Base-by-base conservation (phyloP, 2,888 invertebrate genomes). In the Anaspis maculata region DNA sequence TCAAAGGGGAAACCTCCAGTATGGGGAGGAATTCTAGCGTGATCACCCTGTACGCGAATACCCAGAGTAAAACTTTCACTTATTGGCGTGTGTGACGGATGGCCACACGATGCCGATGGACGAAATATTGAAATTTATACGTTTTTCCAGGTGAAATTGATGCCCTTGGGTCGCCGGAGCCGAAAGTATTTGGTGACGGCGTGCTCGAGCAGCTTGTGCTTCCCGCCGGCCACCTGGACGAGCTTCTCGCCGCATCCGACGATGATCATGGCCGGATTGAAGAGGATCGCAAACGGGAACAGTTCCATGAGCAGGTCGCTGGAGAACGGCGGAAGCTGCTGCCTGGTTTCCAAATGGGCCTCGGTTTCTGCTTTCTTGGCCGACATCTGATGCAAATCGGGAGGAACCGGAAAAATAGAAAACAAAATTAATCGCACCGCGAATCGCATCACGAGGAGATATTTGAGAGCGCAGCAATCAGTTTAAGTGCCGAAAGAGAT, bases 251-350 rank as follows among this genome's bases (percentile, higher is more conserved):
- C 94, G 12, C 80, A 82, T 43, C 79, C 79, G 2, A 81, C 65
- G 27, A 92, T 81, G 39, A 70, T 72, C 79, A 94, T 79, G 10
- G 77, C 71, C 24, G 75, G 73, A 56, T 86, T 80, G 40, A 92
- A 76, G 32, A 90, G 70, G 7, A 92, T 73, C 7, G 84, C 87
- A 58, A 92, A 94, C 0, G 92, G 92, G 61, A 94, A 94, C 29
- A 94, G 69, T 54, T 83, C 77, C 11, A 90, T 69, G 13, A 88
- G 72, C 21, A 87, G 66, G 13, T 74, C 73, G 30, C 80, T 76
- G 1, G 83, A 77, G n/a, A 87, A 77, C 0, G 79, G 62, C 0
- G 77, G 67, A 28, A 83, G 62, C 26, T 56, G 53, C 15, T 56
- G 5, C 19, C 5, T 6, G 5, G 5, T 51, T 37, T 57, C 53